These are phyloP conservation scores for Hippopotamus amphibius DNA, from an alignment of 2,113 vertebrate genomes.

Conservation along the genomic window DNA sequence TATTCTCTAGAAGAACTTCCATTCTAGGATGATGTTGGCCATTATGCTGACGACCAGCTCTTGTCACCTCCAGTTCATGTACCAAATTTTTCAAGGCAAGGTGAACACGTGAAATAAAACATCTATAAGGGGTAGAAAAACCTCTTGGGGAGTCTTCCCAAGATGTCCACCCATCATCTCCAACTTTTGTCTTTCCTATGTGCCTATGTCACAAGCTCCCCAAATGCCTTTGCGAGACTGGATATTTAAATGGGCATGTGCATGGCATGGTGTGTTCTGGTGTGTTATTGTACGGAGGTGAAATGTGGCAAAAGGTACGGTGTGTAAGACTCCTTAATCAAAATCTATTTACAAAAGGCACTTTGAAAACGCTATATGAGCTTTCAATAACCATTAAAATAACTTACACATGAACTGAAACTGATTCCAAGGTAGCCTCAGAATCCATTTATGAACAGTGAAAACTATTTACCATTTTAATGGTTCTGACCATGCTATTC, in stretches of 20 bases:
- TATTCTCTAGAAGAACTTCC: conserved; percentile 55
- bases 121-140: not conserved
- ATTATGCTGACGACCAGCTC: conserved; percentile 48
- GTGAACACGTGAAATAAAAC: conserved; percentile 35
- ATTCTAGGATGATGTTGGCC: conserved; percentile 42
- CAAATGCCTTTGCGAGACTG: not conserved
- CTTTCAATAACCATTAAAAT: conserved; percentile 64
- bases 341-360: conserved; percentile 69
- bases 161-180: not conserved
- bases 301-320: conserved; percentile 48
- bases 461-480: conserved; percentile 71
- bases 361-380: conserved; percentile 46
- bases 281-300: conserved; percentile 8
- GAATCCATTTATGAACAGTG: conserved; percentile 48
- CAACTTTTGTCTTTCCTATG: conserved; percentile 8
- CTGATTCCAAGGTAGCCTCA: not conserved
- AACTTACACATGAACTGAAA: not conserved
- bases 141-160: not conserved
- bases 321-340: conserved; percentile 45
- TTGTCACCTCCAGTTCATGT: conserved; percentile 31
- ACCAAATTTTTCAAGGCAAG: conserved; percentile 46
- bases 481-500: conserved; percentile 66
- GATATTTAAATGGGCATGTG: conserved; percentile 38
- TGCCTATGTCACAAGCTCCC: not conserved
- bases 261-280: not conserved